phyloP scores from a whole-genome alignment of 2,797 vertebrate species.

The Cossypha dichroa region DNA sequence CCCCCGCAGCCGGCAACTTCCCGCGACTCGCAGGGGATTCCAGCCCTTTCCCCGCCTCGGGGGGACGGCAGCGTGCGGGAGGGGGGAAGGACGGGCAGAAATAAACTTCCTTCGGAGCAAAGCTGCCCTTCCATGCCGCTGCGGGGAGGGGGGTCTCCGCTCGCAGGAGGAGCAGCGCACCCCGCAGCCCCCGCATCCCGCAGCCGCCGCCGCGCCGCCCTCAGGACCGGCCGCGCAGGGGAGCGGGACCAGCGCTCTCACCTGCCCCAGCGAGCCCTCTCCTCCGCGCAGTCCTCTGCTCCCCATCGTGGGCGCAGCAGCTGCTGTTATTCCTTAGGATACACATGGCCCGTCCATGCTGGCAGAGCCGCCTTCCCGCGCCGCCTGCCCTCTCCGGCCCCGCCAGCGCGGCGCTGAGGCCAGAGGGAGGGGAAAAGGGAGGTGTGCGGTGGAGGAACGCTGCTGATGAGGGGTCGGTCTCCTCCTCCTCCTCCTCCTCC shows the following conservation, averaged over 20 bases:
- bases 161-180: not conserved
- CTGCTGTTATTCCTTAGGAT: conserved; percentile 55
- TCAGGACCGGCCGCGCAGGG: not conserved
- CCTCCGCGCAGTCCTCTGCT: conserved; percentile 46
- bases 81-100: not conserved
- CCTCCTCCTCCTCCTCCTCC: conserved; percentile 30
- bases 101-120: not conserved
- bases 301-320: conserved; percentile 58
- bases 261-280: conserved; percentile 13
- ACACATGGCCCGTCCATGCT: conserved; percentile 37
- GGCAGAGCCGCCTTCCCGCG: conserved; percentile 11
- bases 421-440: conserved; percentile 68
- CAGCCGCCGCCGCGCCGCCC: not conserved
- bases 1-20: not conserved
- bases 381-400: conserved; percentile 26
- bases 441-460: conserved; percentile 17
- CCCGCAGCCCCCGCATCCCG: not conserved
- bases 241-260: not conserved
- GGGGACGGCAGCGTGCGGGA: not conserved
- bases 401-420: conserved; percentile 37
- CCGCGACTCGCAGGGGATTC: not conserved
- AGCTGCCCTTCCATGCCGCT: not conserved
- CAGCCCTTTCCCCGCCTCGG: not conserved
- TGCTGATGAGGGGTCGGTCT: conserved; percentile 30
- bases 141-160: not conserved